Evolutionary conservation across 2,113 vertebrate genomes (phyloP), one percentile per base, ranked within the genome.

Genomic region (Periophthalmus modestus): DNA sequence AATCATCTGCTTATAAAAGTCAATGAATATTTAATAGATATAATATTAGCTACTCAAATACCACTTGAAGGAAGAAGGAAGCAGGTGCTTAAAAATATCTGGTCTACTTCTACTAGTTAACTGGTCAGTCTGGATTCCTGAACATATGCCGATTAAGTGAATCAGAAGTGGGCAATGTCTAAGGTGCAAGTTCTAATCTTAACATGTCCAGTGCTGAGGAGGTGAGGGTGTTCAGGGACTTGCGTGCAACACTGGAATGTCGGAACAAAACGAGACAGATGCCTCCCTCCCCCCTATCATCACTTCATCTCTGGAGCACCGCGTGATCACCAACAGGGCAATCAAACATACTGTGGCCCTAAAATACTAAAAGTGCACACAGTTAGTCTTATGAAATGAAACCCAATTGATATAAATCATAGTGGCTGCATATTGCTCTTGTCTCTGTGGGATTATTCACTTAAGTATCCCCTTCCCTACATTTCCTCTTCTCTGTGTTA

Each of bases 161-260:
- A 36, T 61, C 43, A 75, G 47, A 80, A 87, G 19, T 62, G 24
- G 55, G 15, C 28, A 34, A 18, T 43, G 16, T 1, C 16, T 47
- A 57, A 90, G 82, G 82, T 89, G 86, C 88, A 82, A 79, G 77
- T 61, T 77, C 75, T 77, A 72, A 80, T 86, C 81, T 75, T 50
- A 77, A 75, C 75, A 66, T 76, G 78, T 57, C 72, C 23, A 66
- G 68, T 57, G 72, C 2, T 12, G 78, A 88, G 68, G 85, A 89
- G 87, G 82, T 88, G 79, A 91, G 75, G 67, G 57, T 87, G 82
- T 88, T 88, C 73, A 66, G 86, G 86, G 87, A 90, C 82, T 90
- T 89, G 91, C 89, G 89, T 92, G 91, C 90, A 75, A 79, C 66
- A 67, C 28, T 85, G 81, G 85, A 89, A 92, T 91, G 87, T 89